Percentiles rank a stretch among this genome's conserved stretches.
Conservation (phyloP, 2,113 vertebrate genomes). For the Hippocampus mohnikei region DNA sequence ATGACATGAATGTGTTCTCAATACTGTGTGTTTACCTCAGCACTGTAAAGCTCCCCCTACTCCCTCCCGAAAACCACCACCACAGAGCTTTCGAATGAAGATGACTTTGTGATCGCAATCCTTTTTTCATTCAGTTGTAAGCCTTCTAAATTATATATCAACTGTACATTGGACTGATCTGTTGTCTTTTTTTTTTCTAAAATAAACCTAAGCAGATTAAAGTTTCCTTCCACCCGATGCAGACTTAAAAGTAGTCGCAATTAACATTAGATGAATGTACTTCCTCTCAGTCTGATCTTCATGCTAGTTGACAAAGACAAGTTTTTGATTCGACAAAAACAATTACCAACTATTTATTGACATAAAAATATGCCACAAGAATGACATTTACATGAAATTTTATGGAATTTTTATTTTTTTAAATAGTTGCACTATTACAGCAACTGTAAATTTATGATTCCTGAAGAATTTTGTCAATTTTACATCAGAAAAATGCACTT, state of each 20-base stretch:
- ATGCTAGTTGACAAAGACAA: too few species aligned
- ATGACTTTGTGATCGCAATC: conserved; percentile 15
- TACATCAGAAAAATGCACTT: too few species aligned
- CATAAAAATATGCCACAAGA: too few species aligned
- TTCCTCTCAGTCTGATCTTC: too few species aligned
- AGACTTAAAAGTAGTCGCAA: background rate
- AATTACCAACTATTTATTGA: too few species aligned
- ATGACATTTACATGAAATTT: too few species aligned
- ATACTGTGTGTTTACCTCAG: conserved; percentile 66
- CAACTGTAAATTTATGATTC: too few species aligned
- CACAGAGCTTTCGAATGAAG: conserved; percentile 9
- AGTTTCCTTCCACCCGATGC: background rate
- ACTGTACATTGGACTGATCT: conserved; percentile 39
- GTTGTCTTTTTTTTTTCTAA: conserved; percentile 1
- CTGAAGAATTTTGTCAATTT: too few species aligned
- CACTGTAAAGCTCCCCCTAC: conserved; percentile 58
- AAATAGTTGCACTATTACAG: too few species aligned
- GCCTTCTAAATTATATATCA: conserved; percentile 36
- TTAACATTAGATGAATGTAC: background rate
- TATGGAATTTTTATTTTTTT: too few species aligned
- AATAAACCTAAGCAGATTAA: conserved; percentile 40
- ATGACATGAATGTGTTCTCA: conserved; percentile 60
- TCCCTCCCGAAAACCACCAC: background rate
- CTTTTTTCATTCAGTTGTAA: conserved; percentile 18
- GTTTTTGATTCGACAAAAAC: too few species aligned